Conservation (phyloP, 2,888 invertebrate genomes). For the Sylvicola fuscatus region DNA sequence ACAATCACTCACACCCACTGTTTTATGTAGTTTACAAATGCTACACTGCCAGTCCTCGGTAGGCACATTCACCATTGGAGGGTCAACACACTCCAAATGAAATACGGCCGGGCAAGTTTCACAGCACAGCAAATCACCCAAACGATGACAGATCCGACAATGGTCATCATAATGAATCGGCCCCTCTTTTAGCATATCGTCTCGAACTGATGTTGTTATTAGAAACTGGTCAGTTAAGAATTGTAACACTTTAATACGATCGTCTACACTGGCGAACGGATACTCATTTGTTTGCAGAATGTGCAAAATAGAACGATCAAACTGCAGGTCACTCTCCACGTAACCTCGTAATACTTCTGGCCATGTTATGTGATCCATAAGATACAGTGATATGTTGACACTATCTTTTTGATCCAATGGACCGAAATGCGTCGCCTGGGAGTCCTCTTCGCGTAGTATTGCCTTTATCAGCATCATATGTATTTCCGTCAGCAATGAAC, state of each 20-base stretch:
- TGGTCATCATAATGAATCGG: constrained; percentile 86
- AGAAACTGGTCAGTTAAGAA: constrained; percentile 90
- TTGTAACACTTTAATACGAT: constrained; percentile 62
- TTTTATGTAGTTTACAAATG: constrained; percentile 80
- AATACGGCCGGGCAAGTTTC: constrained; percentile 97
- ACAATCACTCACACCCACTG: constrained; percentile 85
- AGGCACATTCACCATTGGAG: constrained; percentile 82
- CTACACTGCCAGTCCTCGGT: constrained; percentile 96
- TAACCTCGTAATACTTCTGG: constrained; percentile 79
- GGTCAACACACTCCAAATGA: constrained; percentile 91
- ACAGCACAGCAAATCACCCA: constrained; percentile 90
- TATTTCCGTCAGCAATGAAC: constrained; percentile 74
- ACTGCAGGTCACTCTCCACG: constrained; percentile 73
- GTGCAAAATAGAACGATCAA: constrained; percentile 49
- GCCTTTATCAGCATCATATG: constrained; percentile 88
- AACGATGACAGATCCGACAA: constrained; percentile 74
- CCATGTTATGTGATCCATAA: constrained; percentile 92
- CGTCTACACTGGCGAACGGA: constrained; percentile 65
- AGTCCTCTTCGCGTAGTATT: constrained; percentile 78
- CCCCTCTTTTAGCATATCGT: constrained; percentile 87
- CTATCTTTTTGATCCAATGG: constrained; percentile 95
- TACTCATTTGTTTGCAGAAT: constrained; percentile 60
- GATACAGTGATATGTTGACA: constrained; percentile 79
- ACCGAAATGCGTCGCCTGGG: constrained; percentile 87
- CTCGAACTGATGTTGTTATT: constrained; percentile 78